Base-by-base conservation (phyloP, 2,888 invertebrate species). In the Lasioglossum zephyrum region DNA sequence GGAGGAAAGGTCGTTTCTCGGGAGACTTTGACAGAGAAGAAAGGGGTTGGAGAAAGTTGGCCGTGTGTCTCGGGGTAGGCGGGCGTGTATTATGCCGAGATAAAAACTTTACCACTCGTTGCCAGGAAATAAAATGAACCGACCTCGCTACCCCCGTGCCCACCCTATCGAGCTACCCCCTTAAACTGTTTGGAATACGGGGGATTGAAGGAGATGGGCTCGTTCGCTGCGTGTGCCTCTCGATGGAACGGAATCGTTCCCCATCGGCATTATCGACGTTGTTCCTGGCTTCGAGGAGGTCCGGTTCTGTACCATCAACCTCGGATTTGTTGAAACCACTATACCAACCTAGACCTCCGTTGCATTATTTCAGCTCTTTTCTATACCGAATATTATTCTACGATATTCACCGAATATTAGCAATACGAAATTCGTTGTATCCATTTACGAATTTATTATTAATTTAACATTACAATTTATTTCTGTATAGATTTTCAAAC, bases 41-140 rank as follows among this genome's bases (percentile, higher is more conserved):
- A 81, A 44, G 69, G 31, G 75, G 60, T 69, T 69, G 53, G 66
- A 26, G 81, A 76, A 76, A 70, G 47, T 81, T 53, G 49, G 44
- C 66, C 72, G 53, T n/a, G 69, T 69, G 69, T 69, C 69, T 36
- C 77, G 60, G 78, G 16, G 72, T 77, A 49, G 70, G 66, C 73
- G 49, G 53, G 53, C 49, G 79, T 73, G 83, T 77, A 84, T 80
- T 80, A 80, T 80, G 66, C 80, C 26, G 75, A 77, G 80, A 84
- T 80, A 81, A 81, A 87, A 79, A 84, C 49, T 84, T 81, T 53
- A 70, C 72, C 76, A 69, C 80, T 83, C 80, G 72, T 76, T 81
- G 78, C n/a, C 72, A 57, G 72, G 57, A 87, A 87, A 87, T 84
- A 79, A 87, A 81, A 79, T 79, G 44, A 84, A 81, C 73, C 78